Percentiles rank a stretch among this genome's conserved stretches.
Evolutionary conservation across 2,888 invertebrate species (phyloP).

Genomic region (Mesopsocus fuscifrons): DNA sequence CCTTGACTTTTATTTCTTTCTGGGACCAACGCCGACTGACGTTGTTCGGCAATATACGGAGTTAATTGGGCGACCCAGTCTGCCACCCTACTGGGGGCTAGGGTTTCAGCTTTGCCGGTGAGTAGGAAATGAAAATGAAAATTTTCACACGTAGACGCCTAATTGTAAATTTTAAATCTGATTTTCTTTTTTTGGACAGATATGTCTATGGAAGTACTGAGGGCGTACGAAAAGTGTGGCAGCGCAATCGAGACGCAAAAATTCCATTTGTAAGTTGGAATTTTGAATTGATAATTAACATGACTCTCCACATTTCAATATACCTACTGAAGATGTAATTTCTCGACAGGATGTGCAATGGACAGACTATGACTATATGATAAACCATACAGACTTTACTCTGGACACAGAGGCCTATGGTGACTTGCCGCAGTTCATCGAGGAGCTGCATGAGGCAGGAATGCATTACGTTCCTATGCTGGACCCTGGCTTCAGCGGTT

Average conservation of each 20-base stretch:
- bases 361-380: constrained; percentile 78
- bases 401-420: constrained; percentile 27
- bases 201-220: neutral
- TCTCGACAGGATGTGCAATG: constrained; percentile 52
- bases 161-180: too few relatives aligned
- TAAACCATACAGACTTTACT: constrained; percentile 58
- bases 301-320: too few relatives aligned
- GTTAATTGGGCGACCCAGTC: constrained; percentile 49
- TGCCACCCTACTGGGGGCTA: constrained; percentile 73
- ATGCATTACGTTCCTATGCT: constrained; percentile 2
- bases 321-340: too few relatives aligned
- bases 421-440: neutral
- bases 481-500: constrained; percentile 54
- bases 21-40: constrained; percentile 49
- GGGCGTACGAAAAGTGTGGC: neutral
- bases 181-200: neutral
- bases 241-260: neutral
- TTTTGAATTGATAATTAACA: too few relatives aligned
- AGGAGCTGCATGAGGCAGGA: neutral
- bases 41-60: constrained; percentile 46
- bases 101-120: constrained; percentile 69
- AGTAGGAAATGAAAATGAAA: constrained; percentile 16
- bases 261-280: constrained; percentile 5
- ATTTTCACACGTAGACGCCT: too few relatives aligned
- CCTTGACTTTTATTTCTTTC: constrained; percentile 53